Evolutionary conservation across 2,797 vertebrate species (phyloP), one percentile per base, ranked within the genome.

Genomic region (Rhynchotus rufescens): DNA sequence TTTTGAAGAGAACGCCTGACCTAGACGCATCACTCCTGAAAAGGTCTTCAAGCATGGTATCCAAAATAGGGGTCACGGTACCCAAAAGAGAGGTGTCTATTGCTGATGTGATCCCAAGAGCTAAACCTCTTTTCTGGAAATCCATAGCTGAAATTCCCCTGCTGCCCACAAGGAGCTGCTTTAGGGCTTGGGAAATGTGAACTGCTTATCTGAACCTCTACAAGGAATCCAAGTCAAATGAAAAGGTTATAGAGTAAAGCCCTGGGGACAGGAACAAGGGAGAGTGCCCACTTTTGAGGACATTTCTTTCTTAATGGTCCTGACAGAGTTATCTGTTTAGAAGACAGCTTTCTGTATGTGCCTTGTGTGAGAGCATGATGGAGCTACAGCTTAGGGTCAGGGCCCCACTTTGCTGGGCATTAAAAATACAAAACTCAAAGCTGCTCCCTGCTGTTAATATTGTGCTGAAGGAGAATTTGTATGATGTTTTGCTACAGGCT

Each of bases 1-100:
- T 88, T 92, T 78, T 85, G 73, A 79, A 81, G 84, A 64, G 34
- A 51, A 56, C 82, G 30, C 42, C 73, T 80, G 78, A 69, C 64
- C 44, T 40, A 90, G 81, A 80, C 64, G 28, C 28, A 72, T 72
- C 15, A 34, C 21, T 75, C 38, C 2, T 12, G 65, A 59, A 85
- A 36, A 75, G 12, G 19, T 45, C 66, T 73, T 49, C 38, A 10
- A 56, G 49, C 49, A 51, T 11, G 49, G 23, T 51, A 59, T 40
- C 62, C 69, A 62, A 59, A 86, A 56, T 3, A 80, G 4, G 4
- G 54, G 10, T 45, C 19, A n/a, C 40, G 13, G 40, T 40, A 61
- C 34, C 65, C 68, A 61, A 57, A 85, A 54, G 4, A 80, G 3
- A 4, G 52, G 8, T 49, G 23, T 32, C 38, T 68, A 3, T 40